phyloP scores from a whole-genome alignment of 1,140 invertebrate genomes.

The Philopotamus ludificatus region DNA sequence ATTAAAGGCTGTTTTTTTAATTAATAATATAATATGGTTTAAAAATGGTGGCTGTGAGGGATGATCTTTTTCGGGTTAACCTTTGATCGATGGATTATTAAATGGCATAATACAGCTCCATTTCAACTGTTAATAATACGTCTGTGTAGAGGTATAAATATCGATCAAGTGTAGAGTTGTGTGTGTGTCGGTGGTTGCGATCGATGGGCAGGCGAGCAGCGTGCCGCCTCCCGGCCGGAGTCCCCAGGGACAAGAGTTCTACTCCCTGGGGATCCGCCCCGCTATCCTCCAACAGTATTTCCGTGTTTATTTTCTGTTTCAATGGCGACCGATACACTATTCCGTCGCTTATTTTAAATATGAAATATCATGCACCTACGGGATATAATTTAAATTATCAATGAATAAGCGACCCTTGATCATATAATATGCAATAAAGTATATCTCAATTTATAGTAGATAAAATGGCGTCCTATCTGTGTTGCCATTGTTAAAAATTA shows the following conservation, averaged over 20 bases:
- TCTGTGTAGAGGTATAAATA: constrained; percentile 1
- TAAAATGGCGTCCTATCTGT: too few relatives aligned
- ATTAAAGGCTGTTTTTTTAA: too few relatives aligned
- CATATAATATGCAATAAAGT: too few relatives aligned
- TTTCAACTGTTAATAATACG: too few relatives aligned
- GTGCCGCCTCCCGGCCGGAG: not conserved
- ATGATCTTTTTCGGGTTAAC: too few relatives aligned
- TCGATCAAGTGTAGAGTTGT: constrained; percentile 4
- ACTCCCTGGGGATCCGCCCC: constrained; percentile 26
- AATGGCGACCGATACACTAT: constrained; percentile 5
- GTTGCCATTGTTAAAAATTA: too few relatives aligned
- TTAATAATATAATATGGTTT: too few relatives aligned
- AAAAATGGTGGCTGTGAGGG: too few relatives aligned
- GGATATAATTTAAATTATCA: not conserved
- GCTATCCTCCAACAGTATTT: constrained; percentile 37
- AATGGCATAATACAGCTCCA: too few relatives aligned
- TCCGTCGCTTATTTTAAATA: not conserved
- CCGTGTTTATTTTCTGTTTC: constrained; percentile 30
- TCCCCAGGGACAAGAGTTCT: constrained; percentile 29
- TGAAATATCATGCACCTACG: not conserved
- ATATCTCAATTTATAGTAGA: too few relatives aligned
- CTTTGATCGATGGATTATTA: too few relatives aligned
- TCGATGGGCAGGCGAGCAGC: constrained; percentile 18
- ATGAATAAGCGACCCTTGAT: too few relatives aligned
- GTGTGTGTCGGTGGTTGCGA: constrained; percentile 16